phyloP scores from a whole-genome alignment of 2,888 invertebrate genomes.

The Caenorhabditis angaria region DNA sequence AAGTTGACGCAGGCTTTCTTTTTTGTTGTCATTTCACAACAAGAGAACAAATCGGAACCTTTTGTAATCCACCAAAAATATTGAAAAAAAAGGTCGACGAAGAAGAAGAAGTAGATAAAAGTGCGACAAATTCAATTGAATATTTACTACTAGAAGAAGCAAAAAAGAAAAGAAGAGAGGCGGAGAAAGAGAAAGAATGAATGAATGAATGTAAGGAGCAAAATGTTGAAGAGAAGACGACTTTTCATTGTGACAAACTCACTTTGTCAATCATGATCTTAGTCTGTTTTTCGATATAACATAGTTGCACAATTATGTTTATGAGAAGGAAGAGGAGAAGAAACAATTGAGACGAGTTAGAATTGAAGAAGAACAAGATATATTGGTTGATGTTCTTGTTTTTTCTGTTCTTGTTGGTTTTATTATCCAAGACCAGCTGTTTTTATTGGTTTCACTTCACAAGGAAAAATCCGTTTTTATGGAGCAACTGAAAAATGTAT shows the following conservation, averaged over 20 bases:
- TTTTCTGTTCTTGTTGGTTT: too few species aligned
- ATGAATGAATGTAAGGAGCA: constrained; percentile 5
- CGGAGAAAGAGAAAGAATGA: constrained; percentile 27
- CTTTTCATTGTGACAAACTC: constrained; percentile 2
- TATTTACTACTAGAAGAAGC: constrained; percentile 12
- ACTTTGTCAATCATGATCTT: constrained; percentile 4
- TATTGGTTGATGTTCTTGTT: too few species aligned
- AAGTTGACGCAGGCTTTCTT: not conserved
- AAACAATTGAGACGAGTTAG: too few species aligned
- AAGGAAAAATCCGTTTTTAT: too few species aligned
- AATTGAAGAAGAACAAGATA: too few species aligned
- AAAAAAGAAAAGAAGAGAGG: constrained; percentile 33
- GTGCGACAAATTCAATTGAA: constrained; percentile 45
- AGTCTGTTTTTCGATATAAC: constrained; percentile 12
- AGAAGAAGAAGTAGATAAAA: constrained; percentile 27
- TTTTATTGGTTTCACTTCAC: too few species aligned
- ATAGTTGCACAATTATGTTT: not conserved
- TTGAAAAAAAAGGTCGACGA: constrained; percentile 24
- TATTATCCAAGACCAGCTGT: too few species aligned
- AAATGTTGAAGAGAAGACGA: constrained; percentile 28
- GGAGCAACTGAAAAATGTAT: too few species aligned
- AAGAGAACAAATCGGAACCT: not conserved
- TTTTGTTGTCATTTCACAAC: not conserved
- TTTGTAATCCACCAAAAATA: constrained; percentile 15
- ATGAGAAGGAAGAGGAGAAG: constrained; percentile 35